Base-by-base conservation (phyloP, 2,888 invertebrate genomes). In the Microplitis manilae region DNA sequence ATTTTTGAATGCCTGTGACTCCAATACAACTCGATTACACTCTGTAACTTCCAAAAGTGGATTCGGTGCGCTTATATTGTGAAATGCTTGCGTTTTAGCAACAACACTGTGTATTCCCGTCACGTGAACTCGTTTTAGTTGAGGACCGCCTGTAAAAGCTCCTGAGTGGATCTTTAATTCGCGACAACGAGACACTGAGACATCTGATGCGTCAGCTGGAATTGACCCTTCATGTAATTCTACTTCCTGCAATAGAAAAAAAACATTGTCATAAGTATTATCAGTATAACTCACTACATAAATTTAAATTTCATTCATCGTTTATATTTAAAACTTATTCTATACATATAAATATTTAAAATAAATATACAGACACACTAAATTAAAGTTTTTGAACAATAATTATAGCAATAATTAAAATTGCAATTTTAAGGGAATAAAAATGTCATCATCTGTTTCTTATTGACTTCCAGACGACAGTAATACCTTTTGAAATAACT, bases 1-100 rank as follows among this genome's bases (percentile, higher is more conserved):
- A 79, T 92, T 92, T 83, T 91, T 91, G 86, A 94, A 94, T 30
- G 94, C 92, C 79, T 91, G 92, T 81, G 92, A 92, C 87, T 94
- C 94, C 76, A 95, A 90, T 15, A 92, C 90, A 68, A 94, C 90
- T 73, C 91, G 88, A 83, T 92, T 91, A 88, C 94, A 93, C 84
- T 92, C 91, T 78, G 92, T 90, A 69, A 94, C 91, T 84, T 94
- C 92, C 77, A 94, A 90, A 77, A 92, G 91, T 61, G 93, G 91
- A 89, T 92, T 92, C 79, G 93, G 90, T 6, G 93, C 91, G 83
- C 91, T 92, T 73, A 94, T 88, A 84, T 93, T 92, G 84, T 92
- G 91, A 82, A 94, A 94, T 7, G 94, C 92, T 83, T 92, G 91
- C 76, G 91, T 91, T 83, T 92, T 92, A 79, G 94, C 91, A 60